A percentile compares a stretch with the other conserved stretches of the same genome.
phyloP scores from a whole-genome alignment of 2,113 vertebrate genomes.

The Pelvicachromis taeniatus region DNA sequence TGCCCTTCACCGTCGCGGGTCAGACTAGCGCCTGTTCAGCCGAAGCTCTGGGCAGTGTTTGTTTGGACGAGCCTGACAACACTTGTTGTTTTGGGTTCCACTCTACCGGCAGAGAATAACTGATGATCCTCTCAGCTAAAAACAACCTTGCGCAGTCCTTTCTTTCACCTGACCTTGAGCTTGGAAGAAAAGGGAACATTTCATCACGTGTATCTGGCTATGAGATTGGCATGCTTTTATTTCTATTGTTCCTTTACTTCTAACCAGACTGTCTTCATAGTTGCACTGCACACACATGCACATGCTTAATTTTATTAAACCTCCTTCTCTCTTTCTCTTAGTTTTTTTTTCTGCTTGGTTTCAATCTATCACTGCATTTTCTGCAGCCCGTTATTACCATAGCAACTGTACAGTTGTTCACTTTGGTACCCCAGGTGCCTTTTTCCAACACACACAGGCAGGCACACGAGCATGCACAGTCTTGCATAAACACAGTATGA shows the following conservation, averaged over 20 bases:
- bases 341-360: slow-evolving; percentile 6
- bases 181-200: neutral
- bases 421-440: slow-evolving; percentile 14
- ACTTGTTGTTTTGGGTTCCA: neutral
- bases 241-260: neutral
- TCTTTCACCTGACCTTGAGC: slow-evolving; percentile 16
- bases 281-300: neutral
- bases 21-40: neutral
- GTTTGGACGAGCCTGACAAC: neutral
- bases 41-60: slow-evolving; percentile 7
- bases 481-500: neutral
- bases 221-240: neutral
- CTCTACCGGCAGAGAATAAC: neutral
- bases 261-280: neutral
- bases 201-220: neutral
- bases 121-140: neutral
- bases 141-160: neutral
- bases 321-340: neutral
- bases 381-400: slow-evolving; percentile 47
- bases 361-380: slow-evolving; percentile 18
- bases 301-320: neutral
- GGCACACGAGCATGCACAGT: neutral
- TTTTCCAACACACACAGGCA: neutral
- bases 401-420: slow-evolving; percentile 55
- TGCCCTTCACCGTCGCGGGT: neutral